Evolutionary conservation across 1,140 invertebrate species (phyloP).

Genomic region (Drosophila varians): DNA sequence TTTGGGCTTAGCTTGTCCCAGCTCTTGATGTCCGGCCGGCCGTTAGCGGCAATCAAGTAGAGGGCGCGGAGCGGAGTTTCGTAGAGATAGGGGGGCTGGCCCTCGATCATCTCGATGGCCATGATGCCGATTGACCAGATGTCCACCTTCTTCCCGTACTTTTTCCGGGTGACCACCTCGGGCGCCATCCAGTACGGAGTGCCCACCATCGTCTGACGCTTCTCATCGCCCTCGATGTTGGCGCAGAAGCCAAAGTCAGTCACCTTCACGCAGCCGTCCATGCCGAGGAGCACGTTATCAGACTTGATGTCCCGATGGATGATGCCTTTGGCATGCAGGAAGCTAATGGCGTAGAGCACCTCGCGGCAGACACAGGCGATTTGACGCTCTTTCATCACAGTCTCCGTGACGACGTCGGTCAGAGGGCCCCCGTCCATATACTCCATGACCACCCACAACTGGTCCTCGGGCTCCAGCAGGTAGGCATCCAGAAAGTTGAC

Average conservation of each 20-base stretch:
- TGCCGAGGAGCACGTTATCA: slow-evolving; percentile 97
- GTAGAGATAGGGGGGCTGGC: slow-evolving; percentile 97
- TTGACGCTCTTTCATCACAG: slow-evolving; percentile 98
- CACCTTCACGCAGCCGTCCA: slow-evolving; percentile 98
- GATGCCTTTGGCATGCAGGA: slow-evolving; percentile 95
- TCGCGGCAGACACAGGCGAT: slow-evolving; percentile 98
- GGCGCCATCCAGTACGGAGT: slow-evolving; percentile 95
- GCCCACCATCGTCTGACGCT: slow-evolving; percentile 98
- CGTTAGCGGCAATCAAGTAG: slow-evolving; percentile 98
- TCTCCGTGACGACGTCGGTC: slow-evolving; percentile 99
- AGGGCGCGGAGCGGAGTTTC: slow-evolving; percentile 97
- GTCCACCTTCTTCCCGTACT: slow-evolving; percentile 96
- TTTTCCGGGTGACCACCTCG: slow-evolving; percentile 93
- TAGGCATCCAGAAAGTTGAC: slow-evolving; percentile 99
- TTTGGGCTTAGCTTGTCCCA: slow-evolving; percentile 91
- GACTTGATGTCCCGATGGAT: slow-evolving; percentile 98
- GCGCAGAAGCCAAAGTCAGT: slow-evolving; percentile 99
- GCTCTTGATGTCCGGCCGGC: slow-evolving; percentile 94
- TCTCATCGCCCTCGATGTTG: slow-evolving; percentile 95
- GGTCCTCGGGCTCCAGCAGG: slow-evolving; percentile 90
- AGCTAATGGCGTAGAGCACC: slow-evolving; percentile 95
- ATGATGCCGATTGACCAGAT: slow-evolving; percentile 98
- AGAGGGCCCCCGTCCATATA: slow-evolving; percentile 97
- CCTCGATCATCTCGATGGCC: slow-evolving; percentile 98
- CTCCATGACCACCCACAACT: slow-evolving; percentile 98